These are phyloP conservation scores for Drosophila ambigua DNA, from an alignment of 1,140 invertebrate species.

Conservation along the genomic window DNA sequence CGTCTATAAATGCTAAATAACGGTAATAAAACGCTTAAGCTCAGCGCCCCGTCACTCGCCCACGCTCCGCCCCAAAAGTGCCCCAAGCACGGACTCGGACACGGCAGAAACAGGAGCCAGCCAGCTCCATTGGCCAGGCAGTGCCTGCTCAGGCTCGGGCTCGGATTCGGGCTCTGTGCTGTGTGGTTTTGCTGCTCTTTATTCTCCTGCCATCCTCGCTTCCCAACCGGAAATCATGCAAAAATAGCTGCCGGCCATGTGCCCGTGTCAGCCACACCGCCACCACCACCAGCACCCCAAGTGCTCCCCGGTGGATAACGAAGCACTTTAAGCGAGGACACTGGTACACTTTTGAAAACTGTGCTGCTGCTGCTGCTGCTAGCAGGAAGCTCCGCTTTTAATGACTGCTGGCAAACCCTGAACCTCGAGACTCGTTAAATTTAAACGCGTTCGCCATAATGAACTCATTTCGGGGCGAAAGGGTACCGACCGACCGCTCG, in stretches of 20 bases:
- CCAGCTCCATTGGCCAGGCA: not conserved
- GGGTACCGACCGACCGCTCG: conserved; percentile 1
- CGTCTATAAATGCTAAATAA: conserved; percentile 83
- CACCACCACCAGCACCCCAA: conserved; percentile 19
- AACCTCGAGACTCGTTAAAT: conserved; percentile 62
- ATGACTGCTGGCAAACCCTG: conserved; percentile 54
- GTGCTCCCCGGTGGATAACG: conserved; percentile 62
- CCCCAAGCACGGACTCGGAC: conserved; percentile 49
- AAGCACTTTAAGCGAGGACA: conserved; percentile 19
- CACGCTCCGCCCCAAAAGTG: not conserved
- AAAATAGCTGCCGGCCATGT: conserved; percentile 76
- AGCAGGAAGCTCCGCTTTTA: conserved; percentile 64
- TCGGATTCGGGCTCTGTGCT: not conserved
- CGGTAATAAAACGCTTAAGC: conserved; percentile 82
- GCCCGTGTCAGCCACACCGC: conserved; percentile 16
- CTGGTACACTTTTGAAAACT: conserved; percentile 52
- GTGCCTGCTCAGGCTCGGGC: not conserved
- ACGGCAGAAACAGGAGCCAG: conserved; percentile 22
- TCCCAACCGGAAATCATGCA: conserved; percentile 74
- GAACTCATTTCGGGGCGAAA: conserved; percentile 67
- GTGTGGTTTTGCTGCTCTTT: conserved; percentile 51
- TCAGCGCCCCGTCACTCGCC: not conserved
- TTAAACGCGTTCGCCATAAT: conserved; percentile 73
- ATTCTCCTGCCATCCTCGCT: conserved; percentile 19
- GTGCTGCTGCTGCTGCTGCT: conserved; percentile 7